These are phyloP conservation scores for Cyanoderma ruficeps DNA, from an alignment of 2,113 vertebrate genomes.

Conservation along the genomic window DNA sequence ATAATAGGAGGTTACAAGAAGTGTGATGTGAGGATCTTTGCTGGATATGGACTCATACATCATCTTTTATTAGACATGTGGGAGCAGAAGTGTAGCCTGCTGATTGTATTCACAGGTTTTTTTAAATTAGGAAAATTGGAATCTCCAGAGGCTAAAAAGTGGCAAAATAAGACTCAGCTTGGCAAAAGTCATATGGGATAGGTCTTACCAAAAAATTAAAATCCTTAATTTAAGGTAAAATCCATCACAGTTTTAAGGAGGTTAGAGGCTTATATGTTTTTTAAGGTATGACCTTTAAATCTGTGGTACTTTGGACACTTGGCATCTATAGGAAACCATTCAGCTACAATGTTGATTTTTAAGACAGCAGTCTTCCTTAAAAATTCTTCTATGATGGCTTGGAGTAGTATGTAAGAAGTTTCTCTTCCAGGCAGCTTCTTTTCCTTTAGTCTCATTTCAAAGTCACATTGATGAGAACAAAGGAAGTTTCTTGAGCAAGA, in stretches of 20 bases:
- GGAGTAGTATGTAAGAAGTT: neutral
- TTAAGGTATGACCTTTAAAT: neutral
- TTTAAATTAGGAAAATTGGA: neutral
- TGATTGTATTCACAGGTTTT: neutral
- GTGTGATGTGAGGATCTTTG: neutral
- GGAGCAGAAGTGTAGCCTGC: neutral
- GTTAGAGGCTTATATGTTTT: neutral
- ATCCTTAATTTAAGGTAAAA: neutral
- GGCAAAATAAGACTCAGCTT: neutral
- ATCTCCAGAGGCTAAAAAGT: neutral
- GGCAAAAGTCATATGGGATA: neutral
- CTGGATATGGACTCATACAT: neutral
- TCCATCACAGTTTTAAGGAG: neutral
- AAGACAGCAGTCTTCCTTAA: neutral
- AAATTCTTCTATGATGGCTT: neutral
- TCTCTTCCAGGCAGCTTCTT: slow-evolving; percentile 30
- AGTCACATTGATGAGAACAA: slow-evolving; percentile 43
- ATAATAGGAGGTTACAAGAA: neutral
- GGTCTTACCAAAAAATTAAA: neutral
- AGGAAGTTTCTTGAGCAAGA: slow-evolving; percentile 43
- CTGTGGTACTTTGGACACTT: neutral
- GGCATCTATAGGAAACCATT: neutral
- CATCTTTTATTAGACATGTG: neutral
- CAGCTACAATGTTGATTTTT: neutral
- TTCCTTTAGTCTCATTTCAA: slow-evolving; percentile 56